phyloP scores from a whole-genome alignment of 2,888 invertebrate genomes.

The Loripinus fragilis region DNA sequence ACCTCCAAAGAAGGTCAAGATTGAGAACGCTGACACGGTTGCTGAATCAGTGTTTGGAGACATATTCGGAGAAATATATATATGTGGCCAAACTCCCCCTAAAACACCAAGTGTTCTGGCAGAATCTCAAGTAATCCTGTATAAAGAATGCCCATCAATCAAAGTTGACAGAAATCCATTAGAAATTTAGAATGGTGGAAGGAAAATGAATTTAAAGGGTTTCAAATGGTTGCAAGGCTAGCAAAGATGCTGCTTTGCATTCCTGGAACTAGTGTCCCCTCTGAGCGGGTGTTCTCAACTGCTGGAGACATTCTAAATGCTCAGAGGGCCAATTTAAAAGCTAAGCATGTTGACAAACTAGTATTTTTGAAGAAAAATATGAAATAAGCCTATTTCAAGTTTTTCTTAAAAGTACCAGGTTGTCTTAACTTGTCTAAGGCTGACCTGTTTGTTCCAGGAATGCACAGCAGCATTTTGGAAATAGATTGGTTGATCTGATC shows the following conservation, averaged over 20 bases:
- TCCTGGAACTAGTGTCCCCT: constrained; percentile 24
- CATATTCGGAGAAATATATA: constrained; percentile 22
- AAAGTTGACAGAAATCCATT: background rate
- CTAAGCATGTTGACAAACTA: constrained; percentile 19
- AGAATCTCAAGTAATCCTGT: constrained; percentile 5
- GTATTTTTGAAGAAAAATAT: constrained; percentile 17
- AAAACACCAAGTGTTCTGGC: constrained; percentile 10
- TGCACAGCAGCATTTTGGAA: too few relatives aligned
- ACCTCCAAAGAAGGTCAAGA: background rate
- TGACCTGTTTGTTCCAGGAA: too few relatives aligned
- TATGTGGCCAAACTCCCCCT: background rate
- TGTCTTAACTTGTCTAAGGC: too few relatives aligned
- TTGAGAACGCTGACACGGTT: background rate
- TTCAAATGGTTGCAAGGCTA: background rate
- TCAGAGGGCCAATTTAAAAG: constrained; percentile 1
- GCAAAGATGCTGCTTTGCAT: background rate
- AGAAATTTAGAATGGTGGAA: constrained; percentile 25
- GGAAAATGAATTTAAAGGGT: background rate
- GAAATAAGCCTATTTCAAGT: too few relatives aligned
- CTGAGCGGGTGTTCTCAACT: constrained; percentile 28
- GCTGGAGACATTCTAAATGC: constrained; percentile 32
- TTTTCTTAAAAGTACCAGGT: too few relatives aligned
- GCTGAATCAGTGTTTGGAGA: background rate
- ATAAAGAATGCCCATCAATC: background rate
- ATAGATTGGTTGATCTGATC: too few relatives aligned